Evolutionary conservation across 2,113 vertebrate species (phyloP).

Genomic region (Pangasianodon hypophthalmus): DNA sequence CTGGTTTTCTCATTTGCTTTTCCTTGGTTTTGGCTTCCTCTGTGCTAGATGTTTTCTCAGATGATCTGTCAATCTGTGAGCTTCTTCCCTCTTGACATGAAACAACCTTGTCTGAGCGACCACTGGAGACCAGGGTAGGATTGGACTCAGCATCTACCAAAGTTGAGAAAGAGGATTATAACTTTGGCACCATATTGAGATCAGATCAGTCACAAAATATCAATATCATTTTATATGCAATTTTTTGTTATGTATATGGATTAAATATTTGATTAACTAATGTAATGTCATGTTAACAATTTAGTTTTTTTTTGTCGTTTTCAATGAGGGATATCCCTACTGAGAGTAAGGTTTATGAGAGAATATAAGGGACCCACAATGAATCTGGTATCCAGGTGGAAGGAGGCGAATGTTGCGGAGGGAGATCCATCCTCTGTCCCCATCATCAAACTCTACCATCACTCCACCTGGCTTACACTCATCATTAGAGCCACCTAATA

Average conservation of each 20-base stretch:
- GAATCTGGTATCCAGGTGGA: slow-evolving; percentile 92
- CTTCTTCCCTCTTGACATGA: slow-evolving; percentile 68
- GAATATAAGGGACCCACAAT: slow-evolving; percentile 75
- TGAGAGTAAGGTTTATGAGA: neutral
- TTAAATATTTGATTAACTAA: neutral
- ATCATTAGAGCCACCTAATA: slow-evolving; percentile 75
- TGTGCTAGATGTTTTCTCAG: slow-evolving; percentile 64
- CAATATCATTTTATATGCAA: neutral
- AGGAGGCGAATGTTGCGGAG: slow-evolving; percentile 90
- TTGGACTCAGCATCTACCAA: slow-evolving; percentile 81
- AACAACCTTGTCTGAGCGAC: slow-evolving; percentile 72
- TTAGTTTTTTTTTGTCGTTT: neutral
- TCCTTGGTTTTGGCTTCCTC: slow-evolving; percentile 69
- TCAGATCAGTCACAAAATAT: neutral
- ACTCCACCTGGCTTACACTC: slow-evolving; percentile 84
- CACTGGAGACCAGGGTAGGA: slow-evolving; percentile 75
- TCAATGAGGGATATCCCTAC: neutral
- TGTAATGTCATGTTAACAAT: neutral
- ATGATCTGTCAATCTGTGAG: slow-evolving; percentile 69
- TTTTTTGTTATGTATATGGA: neutral
- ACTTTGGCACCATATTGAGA: neutral
- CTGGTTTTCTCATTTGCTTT: slow-evolving; percentile 77
- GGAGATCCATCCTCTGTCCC: slow-evolving; percentile 89
- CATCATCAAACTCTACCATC: slow-evolving; percentile 95
- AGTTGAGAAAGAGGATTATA: neutral